Base-by-base conservation (phyloP, 2,797 vertebrate genomes). In the Onychomys torridus region DNA sequence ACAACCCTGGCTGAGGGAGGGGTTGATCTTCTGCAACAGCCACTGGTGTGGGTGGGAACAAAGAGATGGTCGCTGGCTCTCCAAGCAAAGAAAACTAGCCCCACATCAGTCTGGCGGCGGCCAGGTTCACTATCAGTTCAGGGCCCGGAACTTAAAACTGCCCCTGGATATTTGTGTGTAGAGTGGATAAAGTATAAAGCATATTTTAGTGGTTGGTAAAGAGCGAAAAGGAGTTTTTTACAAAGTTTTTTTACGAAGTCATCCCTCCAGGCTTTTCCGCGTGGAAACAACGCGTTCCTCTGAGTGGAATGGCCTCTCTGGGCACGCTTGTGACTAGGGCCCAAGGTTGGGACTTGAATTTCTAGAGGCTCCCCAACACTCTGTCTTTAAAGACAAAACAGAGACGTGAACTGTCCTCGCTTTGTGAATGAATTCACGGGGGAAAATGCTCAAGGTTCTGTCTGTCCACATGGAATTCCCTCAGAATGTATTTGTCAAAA, bases 1-100 rank as follows among this genome's bases (percentile, higher is more conserved):
- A 19, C 97, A 95, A 87, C 91, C 85, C 90, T 57, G 89, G 75
- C 93, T 19, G 71, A 96, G 87, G 96, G 96, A 96, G 96, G 96
- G 93, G 79, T 97, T 98, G 97, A 97, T 98, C 98, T 97, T 81
- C 52, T 19, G 61, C 92, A 40, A 40, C 97, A 94, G 96, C 86
- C 46, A 63, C 93, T 78, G 34, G 7, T 49, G 88, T 92, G 95
- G 95, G 97, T 96, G 97, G 95, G 89, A 96, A 97, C 96, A 96
- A 95, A 96, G 93, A 86, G 79, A 49, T 77, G 95, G 77, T 76
- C 75, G 90, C 94, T 95, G 89, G 96, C 92, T 95, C 73, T 87
- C n/a, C 87, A 13, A 83, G 95, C 90, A 81, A 76, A 89, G 85
- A 76, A 43, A 57, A 61, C 67, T 14, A 49, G 77, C 92, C 92